These are phyloP conservation scores for Allobates femoralis DNA, from an alignment of 2,797 vertebrate species.

Conservation along the genomic window DNA sequence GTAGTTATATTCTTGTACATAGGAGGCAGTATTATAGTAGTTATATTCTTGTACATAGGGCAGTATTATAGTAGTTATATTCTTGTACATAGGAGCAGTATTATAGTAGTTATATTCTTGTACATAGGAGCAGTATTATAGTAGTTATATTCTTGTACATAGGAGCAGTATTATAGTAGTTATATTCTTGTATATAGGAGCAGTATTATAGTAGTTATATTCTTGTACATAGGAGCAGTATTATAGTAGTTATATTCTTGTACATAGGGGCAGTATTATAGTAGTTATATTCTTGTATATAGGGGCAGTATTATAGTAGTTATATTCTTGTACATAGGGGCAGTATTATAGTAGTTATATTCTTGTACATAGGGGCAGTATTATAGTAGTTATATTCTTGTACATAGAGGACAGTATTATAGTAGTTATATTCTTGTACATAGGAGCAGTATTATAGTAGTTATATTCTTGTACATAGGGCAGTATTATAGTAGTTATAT, in stretches of 20 bases:
- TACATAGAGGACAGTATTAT: conserved; percentile 2
- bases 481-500: conserved; percentile 2
- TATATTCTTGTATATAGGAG: not conserved
- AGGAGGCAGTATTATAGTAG: not conserved
- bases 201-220: conserved; percentile 11
- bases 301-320: conserved; percentile 12
- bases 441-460: no score
- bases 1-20: conserved; percentile 4
- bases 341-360: conserved; percentile 8
- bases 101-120: conserved; percentile 8
- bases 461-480: conserved; percentile 1
- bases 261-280: conserved; percentile 2
- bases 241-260: not conserved
- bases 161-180: not conserved
- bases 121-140: not conserved
- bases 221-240: conserved; percentile 5
- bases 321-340: conserved; percentile 3
- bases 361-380: no score
- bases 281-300: conserved; percentile 18
- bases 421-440: conserved; percentile 3
- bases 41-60: not conserved
- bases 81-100: not conserved
- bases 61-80: conserved; percentile 22
- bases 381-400: conserved; percentile 8
- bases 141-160: conserved; percentile 5